These are phyloP conservation scores for Diogma glabrata DNA, from an alignment of 2,888 invertebrate genomes.

Conservation along the genomic window DNA sequence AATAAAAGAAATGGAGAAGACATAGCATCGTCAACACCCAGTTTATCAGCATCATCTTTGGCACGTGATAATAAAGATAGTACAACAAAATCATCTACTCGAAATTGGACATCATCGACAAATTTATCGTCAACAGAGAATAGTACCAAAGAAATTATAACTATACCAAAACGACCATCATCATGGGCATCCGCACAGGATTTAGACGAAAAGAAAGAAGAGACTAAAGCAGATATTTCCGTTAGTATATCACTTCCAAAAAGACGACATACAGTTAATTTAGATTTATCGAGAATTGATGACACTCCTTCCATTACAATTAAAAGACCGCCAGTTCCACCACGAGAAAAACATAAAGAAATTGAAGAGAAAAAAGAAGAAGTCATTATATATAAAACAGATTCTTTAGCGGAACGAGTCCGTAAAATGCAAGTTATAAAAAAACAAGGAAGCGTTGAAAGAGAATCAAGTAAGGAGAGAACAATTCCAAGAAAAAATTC, in stretches of 20 bases:
- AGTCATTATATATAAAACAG: slow-evolving; percentile 52
- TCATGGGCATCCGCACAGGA: slow-evolving; percentile 80
- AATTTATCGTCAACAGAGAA: slow-evolving; percentile 40
- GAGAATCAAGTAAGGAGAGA: slow-evolving; percentile 26
- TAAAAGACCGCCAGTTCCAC: slow-evolving; percentile 42
- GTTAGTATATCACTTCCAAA: slow-evolving; percentile 57
- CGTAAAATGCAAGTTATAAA: slow-evolving; percentile 50
- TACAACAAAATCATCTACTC: slow-evolving; percentile 28
- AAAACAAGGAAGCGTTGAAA: slow-evolving; percentile 32
- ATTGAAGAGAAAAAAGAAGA: slow-evolving; percentile 35
- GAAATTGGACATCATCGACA: slow-evolving; percentile 68
- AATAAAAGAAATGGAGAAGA: slow-evolving; percentile 58
- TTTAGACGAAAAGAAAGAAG: slow-evolving; percentile 46
- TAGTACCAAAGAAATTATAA: slow-evolving; percentile 8
- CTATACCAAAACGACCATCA: slow-evolving; percentile 35
- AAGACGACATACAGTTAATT: slow-evolving; percentile 47
- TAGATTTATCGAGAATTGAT: slow-evolving; percentile 28
- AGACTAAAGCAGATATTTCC: slow-evolving; percentile 50
- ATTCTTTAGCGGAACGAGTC: slow-evolving; percentile 56
- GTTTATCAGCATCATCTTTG: slow-evolving; percentile 52
- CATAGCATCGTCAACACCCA: slow-evolving; percentile 65
- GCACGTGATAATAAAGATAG: slow-evolving; percentile 37
- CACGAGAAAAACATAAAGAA: slow-evolving; percentile 19
- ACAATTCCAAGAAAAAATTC: slow-evolving; percentile 30
- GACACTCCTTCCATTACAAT: slow-evolving; percentile 33